A percentile compares a stretch with the other conserved stretches of the same genome.
phyloP scores from a whole-genome alignment of 2,797 vertebrate genomes.

The Mus spretus region DNA sequence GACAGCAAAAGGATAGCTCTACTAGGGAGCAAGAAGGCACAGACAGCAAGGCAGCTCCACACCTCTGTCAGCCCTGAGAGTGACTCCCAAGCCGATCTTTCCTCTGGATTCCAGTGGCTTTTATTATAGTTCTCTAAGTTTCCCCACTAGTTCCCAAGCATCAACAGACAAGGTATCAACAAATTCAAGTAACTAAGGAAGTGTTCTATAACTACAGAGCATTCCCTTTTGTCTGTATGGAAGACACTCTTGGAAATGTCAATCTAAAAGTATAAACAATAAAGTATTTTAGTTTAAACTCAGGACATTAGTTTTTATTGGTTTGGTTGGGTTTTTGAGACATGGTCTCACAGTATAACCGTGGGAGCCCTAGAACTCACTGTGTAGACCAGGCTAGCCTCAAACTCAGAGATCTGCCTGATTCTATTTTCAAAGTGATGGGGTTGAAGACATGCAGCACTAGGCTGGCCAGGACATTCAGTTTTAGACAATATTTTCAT shows the following conservation, averaged over 20 bases:
- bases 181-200: conserved; percentile 39
- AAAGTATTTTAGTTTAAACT: conserved; percentile 30
- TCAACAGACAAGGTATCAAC: conserved; percentile 27
- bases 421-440: not conserved
- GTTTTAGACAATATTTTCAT: conserved; percentile 39
- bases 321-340: not conserved
- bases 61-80: too few species aligned
- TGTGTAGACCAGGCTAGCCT: not conserved
- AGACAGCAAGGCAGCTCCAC: not conserved
- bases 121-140: not conserved
- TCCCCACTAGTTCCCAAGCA: conserved; percentile 1
- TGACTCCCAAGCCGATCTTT: not conserved
- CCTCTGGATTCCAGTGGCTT: conserved; percentile 21
- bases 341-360: not conserved
- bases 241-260: conserved; percentile 21
- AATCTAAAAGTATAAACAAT: conserved; percentile 46
- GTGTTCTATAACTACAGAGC: not conserved
- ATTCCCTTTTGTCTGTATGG: not conserved
- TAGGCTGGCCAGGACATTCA: not conserved
- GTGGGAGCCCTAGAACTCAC: not conserved
- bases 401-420: not conserved
- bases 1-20: not conserved
- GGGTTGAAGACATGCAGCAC: not conserved
- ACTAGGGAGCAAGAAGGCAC: not conserved
- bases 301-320: not conserved